Percentiles rank a stretch among this genome's conserved stretches.
Evolutionary conservation across 2,888 invertebrate species (phyloP).

Genomic region (Leptinotarsa peninsularis): DNA sequence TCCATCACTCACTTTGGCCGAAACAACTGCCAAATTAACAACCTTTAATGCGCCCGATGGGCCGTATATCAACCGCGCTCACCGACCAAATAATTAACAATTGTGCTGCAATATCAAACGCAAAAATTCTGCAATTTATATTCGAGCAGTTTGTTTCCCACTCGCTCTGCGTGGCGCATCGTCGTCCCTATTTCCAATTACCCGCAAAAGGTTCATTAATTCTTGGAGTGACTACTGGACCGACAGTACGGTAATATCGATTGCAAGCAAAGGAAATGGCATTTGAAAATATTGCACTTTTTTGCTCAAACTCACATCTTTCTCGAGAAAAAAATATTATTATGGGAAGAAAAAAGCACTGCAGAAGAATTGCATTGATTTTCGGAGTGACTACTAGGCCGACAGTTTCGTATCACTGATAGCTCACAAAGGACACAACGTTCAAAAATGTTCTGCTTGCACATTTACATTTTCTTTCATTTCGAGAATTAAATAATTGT

Average conservation of each 20-base stretch:
- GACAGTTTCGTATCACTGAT: not conserved
- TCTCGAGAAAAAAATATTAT: no score
- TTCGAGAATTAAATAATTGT: no score
- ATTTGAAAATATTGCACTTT: no score
- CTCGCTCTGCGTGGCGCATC: not conserved
- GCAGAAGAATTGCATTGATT: not conserved
- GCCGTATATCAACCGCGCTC: constrained; percentile 5
- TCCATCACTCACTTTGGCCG: constrained; percentile 1
- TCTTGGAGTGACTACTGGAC: constrained; percentile 2
- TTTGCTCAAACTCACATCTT: no score
- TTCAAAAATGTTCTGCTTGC: no score
- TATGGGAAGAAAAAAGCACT: no score
- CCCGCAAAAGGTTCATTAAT: constrained; percentile 6
- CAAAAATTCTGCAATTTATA: constrained; percentile 11
- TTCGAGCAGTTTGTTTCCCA: not conserved
- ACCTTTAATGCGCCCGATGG: not conserved
- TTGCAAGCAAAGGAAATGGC: not conserved
- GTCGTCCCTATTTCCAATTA: constrained; percentile 19
- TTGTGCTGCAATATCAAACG: constrained; percentile 3
- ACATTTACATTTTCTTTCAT: no score
- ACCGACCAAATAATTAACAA: constrained; percentile 12
- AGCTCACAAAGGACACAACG: no score
- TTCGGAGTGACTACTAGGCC: not conserved
- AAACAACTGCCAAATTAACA: constrained; percentile 13
- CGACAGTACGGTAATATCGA: not conserved